Base-by-base conservation (phyloP, 2,113 vertebrate species). In the Tetraodon nigroviridis region DNA sequence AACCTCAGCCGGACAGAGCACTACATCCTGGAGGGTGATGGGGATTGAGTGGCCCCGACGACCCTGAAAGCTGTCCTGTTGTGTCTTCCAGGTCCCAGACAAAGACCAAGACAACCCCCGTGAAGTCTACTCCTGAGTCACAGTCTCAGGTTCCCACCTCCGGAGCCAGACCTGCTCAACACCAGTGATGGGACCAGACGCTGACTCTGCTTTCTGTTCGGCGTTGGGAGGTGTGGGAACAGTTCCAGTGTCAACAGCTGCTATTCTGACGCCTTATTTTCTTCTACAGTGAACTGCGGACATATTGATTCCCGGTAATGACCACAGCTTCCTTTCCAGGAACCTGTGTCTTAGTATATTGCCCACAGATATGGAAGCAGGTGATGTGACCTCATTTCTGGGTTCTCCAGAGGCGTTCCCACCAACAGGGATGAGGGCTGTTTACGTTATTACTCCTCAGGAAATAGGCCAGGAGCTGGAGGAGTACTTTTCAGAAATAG, bases 341-440 rank as follows among this genome's bases (percentile, higher is more conserved):
- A 78, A 65, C 49, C 63, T 29, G 68, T 46, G 40, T 46, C 64
- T 59, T 71, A 71, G 54, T 76, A 64, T 52, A 47, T 17, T n/a
- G 37, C 58, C 80, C 75, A 69, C 68, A 69, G 77, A 10, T 48
- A n/a, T 48, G 54, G 71, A 82, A 61, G 61, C 58, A 53, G 49
- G 56, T 61, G 46, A 68, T 52, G 64, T 74, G 83, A 82, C 84
- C 86, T 79, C 64, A 10, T 84, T 89, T 76, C 69, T 46, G 8
- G 29, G 59, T 73, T 71, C 75, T 73, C 79, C 64, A 13, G 69
- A 60, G 80, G 49, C 57, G 58, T 53, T 65, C 29, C 40, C 53
- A 60, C 45, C 62, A 64, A 63, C 63, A 42, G 64, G 45, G 60
- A 67, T 76, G 60, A 77, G 53, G 42, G 54, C 69, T 69, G 78